A percentile compares a stretch with the other conserved stretches of the same genome.
Conservation (phyloP, 2,113 vertebrate species). For the Merops nubicus region DNA sequence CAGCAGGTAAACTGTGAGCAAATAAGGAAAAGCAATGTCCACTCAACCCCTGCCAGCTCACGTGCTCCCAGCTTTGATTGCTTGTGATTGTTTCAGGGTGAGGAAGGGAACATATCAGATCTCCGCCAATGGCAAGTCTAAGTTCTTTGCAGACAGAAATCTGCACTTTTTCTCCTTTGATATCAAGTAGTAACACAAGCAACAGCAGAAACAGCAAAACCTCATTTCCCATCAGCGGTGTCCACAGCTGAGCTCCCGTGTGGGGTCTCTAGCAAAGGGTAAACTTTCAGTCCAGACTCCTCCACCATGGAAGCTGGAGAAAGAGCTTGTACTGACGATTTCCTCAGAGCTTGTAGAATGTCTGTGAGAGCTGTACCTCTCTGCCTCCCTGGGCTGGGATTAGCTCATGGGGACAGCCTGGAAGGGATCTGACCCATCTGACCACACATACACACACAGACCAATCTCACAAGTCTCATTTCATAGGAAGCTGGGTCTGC, state of each 20-base stretch:
- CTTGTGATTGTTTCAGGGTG: not conserved
- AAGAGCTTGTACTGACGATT: not conserved
- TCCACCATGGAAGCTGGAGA: not conserved
- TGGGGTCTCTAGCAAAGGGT: not conserved
- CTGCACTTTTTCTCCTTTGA: not conserved
- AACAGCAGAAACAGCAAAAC: not conserved
- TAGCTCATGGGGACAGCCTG: not conserved
- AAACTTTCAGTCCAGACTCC: not conserved
- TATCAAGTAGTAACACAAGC: not conserved
- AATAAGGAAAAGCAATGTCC: conserved; percentile 18
- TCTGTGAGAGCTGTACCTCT: accelerated
- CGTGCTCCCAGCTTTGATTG: not conserved
- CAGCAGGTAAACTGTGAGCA: not conserved
- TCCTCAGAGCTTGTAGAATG: not conserved
- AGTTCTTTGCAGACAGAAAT: not conserved
- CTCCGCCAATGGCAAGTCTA: not conserved
- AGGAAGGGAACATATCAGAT: not conserved
- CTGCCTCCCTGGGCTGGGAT: accelerated
- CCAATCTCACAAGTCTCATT: accelerated
- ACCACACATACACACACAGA: not conserved
- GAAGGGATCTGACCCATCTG: not conserved
- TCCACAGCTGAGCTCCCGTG: not conserved
- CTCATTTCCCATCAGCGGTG: accelerated
- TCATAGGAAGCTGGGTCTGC: not conserved
- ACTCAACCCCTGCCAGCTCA: not conserved